Percentiles rank a stretch among this genome's conserved stretches.
Evolutionary conservation across 2,888 invertebrate species (phyloP).

Genomic region (Macrosiphum euphorbiae): DNA sequence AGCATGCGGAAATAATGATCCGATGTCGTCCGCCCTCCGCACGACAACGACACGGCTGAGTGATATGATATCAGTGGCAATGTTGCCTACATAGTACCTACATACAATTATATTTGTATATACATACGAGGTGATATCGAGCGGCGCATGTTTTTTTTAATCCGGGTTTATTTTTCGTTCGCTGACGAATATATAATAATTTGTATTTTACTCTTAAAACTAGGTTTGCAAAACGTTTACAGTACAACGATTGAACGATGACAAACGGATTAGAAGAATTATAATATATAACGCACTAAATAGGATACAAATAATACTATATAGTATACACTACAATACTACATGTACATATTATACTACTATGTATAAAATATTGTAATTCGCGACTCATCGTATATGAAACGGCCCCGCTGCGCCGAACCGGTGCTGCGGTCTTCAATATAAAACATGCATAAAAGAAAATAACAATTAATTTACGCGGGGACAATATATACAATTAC

Average conservation of each 20-base stretch:
- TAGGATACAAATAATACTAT: background rate
- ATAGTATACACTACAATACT: too few relatives aligned
- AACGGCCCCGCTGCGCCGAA: background rate
- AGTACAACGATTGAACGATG: background rate
- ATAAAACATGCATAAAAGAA: background rate
- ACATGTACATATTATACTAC: too few relatives aligned
- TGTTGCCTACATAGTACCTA: background rate
- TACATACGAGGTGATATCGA: background rate
- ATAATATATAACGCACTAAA: background rate
- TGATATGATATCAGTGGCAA: background rate
- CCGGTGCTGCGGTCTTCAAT: background rate
- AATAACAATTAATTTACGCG: background rate
- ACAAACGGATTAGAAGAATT: background rate
- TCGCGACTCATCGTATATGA: background rate
- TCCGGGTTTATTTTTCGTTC: background rate
- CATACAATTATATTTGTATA: background rate
- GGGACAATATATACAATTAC: background rate
- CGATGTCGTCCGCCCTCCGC: background rate
- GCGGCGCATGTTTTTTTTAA: background rate
- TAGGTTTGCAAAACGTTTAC: background rate
- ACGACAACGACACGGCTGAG: background rate
- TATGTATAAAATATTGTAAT: background rate
- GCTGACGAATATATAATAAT: background rate
- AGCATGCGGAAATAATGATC: conserved; percentile 53
- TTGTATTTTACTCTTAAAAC: background rate